phyloP scores from a whole-genome alignment of 1,140 invertebrate species.

The Phocides pigmalion region DNA sequence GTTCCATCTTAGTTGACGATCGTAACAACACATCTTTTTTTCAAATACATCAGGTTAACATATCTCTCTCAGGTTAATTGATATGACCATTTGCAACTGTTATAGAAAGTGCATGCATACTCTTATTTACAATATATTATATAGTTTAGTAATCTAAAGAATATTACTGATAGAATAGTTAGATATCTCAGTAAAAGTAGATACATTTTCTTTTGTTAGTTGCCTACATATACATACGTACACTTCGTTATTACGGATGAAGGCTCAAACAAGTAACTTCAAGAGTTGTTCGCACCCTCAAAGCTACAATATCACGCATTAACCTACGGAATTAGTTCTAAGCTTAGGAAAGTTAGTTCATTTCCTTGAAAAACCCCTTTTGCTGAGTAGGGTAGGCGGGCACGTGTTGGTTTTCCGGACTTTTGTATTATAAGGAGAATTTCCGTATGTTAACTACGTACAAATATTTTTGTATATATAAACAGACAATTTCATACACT shows the following conservation, averaged over 20 bases:
- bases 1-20: too few relatives aligned
- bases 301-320: slow-evolving; percentile 2
- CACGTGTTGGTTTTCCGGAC: slow-evolving; percentile 22
- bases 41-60: too few relatives aligned
- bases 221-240: too few relatives aligned
- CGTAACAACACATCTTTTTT: too few relatives aligned
- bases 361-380: slow-evolving; percentile 25
- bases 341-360: slow-evolving; percentile 11
- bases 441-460: slow-evolving; percentile 4
- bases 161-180: too few relatives aligned
- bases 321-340: slow-evolving; percentile 6
- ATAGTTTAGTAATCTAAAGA: too few relatives aligned
- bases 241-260: not conserved
- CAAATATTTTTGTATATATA: slow-evolving; percentile 16
- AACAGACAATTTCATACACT: not conserved
- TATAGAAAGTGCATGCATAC: too few relatives aligned
- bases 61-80: too few relatives aligned
- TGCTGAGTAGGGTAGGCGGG: slow-evolving; percentile 25
- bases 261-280: not conserved
- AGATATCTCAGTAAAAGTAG: too few relatives aligned
- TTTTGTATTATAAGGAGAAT: slow-evolving; percentile 14
- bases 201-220: not conserved
- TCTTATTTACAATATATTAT: too few relatives aligned
- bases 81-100: too few relatives aligned
- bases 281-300: not conserved